A percentile compares a stretch with the other conserved stretches of the same genome.
Conservation (phyloP, 2,888 invertebrate genomes). For the Ennomos quercinarius region DNA sequence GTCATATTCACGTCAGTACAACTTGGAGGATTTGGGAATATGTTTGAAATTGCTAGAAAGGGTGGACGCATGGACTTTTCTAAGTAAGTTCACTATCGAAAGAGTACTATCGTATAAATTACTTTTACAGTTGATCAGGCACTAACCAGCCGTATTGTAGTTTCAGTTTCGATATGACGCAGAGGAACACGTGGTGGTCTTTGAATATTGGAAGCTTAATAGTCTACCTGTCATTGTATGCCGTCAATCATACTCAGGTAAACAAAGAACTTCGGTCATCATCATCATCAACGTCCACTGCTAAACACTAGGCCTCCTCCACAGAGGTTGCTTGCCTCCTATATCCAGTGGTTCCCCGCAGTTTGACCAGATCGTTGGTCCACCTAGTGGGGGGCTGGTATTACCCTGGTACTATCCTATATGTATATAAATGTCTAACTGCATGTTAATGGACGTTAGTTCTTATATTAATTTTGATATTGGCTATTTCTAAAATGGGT, state of each 20-base stretch:
- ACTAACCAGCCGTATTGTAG: constrained; percentile 67
- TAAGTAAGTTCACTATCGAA: constrained; percentile 78
- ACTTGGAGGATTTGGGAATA: constrained; percentile 88
- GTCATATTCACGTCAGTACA: constrained; percentile 89
- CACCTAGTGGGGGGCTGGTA: too few relatives aligned
- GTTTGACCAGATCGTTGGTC: too few relatives aligned
- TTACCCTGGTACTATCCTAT: too few relatives aligned
- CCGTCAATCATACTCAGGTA: constrained; percentile 93
- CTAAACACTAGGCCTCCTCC: too few relatives aligned
- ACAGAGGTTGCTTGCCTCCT: too few relatives aligned
- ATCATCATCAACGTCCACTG: too few relatives aligned
- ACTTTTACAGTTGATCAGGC: background rate
- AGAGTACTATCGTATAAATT: background rate
- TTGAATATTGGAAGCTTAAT: constrained; percentile 91
- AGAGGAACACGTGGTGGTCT: constrained; percentile 93
- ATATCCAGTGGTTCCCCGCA: too few relatives aligned
- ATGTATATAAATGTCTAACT: too few relatives aligned
- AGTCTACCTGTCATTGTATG: constrained; percentile 93
- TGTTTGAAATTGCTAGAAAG: constrained; percentile 89
- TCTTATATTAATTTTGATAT: too few relatives aligned
- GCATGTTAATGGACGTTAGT: too few relatives aligned
- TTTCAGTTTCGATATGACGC: constrained; percentile 91
- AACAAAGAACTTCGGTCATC: background rate
- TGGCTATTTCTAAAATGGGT: background rate
- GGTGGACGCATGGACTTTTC: constrained; percentile 89